These are phyloP conservation scores for Drosophila testacea DNA, from an alignment of 2,888 invertebrate species.

Conservation along the genomic window DNA sequence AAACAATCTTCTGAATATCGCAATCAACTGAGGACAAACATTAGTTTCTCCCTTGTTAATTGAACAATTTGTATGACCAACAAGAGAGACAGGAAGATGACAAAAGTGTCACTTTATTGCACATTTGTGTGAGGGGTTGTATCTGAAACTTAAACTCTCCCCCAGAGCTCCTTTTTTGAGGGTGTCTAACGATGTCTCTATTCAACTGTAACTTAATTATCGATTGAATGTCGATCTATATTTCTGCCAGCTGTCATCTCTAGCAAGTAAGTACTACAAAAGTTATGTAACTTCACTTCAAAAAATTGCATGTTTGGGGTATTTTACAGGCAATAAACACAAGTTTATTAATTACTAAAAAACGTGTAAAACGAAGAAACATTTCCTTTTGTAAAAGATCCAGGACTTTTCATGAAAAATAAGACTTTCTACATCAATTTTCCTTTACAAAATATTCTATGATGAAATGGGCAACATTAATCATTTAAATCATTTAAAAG, in stretches of 20 bases:
- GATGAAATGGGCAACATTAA: too few species aligned
- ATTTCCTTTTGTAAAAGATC: too few species aligned
- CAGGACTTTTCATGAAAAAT: too few species aligned
- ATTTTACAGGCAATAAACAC: too few species aligned
- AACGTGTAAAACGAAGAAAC: too few species aligned
- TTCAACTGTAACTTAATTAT: slow-evolving; percentile 30
- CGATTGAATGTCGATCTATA: slow-evolving; percentile 15
- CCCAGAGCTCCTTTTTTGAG: background rate
- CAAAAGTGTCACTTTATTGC: slow-evolving; percentile 41
- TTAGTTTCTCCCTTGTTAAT: slow-evolving; percentile 47
- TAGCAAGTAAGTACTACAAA: background rate
- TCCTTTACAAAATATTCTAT: too few species aligned
- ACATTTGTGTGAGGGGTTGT: slow-evolving; percentile 23
- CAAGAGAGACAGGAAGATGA: background rate
- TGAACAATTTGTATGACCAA: slow-evolving; percentile 60
- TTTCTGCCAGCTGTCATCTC: slow-evolving; percentile 23
- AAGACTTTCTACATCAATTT: too few species aligned
- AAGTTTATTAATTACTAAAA: too few species aligned
- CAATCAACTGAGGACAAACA: slow-evolving; percentile 50
- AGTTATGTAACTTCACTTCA: too few species aligned
- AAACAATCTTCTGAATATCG: slow-evolving; percentile 44
- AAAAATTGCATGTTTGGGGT: too few species aligned
- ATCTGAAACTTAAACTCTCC: slow-evolving; percentile 17
- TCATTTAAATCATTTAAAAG: too few species aligned
- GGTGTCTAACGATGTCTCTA: slow-evolving; percentile 28